Evolutionary conservation across 2,888 invertebrate species (phyloP).

Genomic region (Trichopria drosophilae): DNA sequence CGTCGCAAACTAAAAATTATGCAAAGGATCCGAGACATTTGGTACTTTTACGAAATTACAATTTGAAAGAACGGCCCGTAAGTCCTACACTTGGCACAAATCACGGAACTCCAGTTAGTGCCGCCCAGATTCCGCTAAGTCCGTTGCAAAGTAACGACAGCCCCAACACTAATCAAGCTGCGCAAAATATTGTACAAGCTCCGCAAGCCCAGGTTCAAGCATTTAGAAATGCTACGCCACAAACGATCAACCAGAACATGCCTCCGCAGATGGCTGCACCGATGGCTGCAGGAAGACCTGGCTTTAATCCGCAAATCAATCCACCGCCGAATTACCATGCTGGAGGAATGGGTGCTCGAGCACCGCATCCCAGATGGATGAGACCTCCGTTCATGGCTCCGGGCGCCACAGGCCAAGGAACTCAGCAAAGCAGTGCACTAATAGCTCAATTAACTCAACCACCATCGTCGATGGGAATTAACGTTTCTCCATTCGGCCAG

Average conservation of each 20-base stretch:
- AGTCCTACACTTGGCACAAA: constrained; percentile 67
- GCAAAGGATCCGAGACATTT: constrained; percentile 85
- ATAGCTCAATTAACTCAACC: constrained; percentile 66
- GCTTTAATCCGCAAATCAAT: constrained; percentile 55
- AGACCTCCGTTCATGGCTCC: constrained; percentile 50
- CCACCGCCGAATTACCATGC: constrained; percentile 62
- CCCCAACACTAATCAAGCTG: constrained; percentile 59
- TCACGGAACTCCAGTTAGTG: constrained; percentile 56
- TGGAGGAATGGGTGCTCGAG: constrained; percentile 44
- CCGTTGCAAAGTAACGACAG: constrained; percentile 64
- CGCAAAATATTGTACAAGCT: constrained; percentile 45
- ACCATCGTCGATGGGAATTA: constrained; percentile 57
- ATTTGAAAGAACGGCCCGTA: constrained; percentile 69
- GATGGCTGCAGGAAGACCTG: constrained; percentile 51
- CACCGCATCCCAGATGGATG: constrained; percentile 47
- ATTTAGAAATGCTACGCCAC: constrained; percentile 54
- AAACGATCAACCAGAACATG: constrained; percentile 53
- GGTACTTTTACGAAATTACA: constrained; percentile 63
- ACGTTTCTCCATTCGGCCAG: constrained; percentile 60
- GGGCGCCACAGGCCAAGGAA: constrained; percentile 42
- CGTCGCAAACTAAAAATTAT: constrained; percentile 84
- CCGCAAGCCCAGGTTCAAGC: constrained; percentile 53
- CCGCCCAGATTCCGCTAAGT: constrained; percentile 60
- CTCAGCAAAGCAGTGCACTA: constrained; percentile 61
- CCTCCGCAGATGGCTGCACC: constrained; percentile 46